Conservation (phyloP, 2,113 vertebrate species). For the Rhodinocichla rosea region DNA sequence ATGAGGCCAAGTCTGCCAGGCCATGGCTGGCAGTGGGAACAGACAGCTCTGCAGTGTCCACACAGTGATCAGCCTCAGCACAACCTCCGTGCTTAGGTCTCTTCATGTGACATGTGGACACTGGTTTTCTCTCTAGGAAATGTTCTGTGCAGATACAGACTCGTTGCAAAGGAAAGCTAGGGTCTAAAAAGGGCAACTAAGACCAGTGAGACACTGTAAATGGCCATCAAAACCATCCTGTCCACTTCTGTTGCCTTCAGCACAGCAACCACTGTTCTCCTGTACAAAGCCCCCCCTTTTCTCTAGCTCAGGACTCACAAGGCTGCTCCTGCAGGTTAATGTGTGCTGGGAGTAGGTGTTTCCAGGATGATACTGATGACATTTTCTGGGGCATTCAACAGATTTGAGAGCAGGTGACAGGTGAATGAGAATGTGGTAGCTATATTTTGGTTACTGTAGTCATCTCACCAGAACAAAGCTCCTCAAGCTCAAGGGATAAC, state of each 20-base stretch:
- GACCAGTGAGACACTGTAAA: background rate
- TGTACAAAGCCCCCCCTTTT: background rate
- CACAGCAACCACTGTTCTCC: background rate
- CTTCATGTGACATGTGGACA: background rate
- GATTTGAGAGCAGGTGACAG: background rate
- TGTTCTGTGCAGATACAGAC: background rate
- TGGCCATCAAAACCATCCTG: background rate
- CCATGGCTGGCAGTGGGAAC: background rate
- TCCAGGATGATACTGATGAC: background rate
- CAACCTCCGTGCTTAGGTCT: background rate
- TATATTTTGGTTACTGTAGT: background rate
- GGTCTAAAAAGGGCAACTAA: background rate
- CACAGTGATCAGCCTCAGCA: accelerated
- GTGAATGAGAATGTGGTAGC: background rate
- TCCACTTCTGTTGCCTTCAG: background rate
- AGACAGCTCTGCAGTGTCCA: background rate
- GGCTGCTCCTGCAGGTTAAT: background rate
- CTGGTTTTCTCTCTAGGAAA: background rate
- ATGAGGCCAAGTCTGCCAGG: background rate
- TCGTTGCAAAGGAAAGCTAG: background rate
- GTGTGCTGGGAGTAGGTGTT: background rate
- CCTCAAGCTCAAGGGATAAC: background rate
- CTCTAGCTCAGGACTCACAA: background rate
- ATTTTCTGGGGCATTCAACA: background rate
- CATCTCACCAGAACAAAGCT: background rate